Percentiles rank a stretch among this genome's conserved stretches.
These are phyloP conservation scores for Lamprotornis superbus DNA, from an alignment of 2,113 vertebrate genomes.

Conservation along the genomic window DNA sequence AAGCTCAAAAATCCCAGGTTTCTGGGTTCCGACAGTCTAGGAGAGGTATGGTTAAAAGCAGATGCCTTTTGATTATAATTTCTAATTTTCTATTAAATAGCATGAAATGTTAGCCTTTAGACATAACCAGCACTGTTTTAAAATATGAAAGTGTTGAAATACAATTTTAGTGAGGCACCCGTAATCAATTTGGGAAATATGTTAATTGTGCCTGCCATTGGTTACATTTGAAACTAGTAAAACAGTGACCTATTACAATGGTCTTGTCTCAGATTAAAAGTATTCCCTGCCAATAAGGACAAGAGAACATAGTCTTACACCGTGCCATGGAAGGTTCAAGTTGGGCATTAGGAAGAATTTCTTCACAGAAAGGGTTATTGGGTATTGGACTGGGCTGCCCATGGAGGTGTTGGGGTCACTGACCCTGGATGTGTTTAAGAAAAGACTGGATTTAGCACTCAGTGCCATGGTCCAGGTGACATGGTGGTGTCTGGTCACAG, in stretches of 20 bases:
- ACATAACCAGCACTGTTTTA: neutral
- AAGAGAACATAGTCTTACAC: neutral
- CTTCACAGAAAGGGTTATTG: neutral
- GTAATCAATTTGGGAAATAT: neutral
- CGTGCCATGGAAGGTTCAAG: accelerated
- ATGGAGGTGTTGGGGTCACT: neutral
- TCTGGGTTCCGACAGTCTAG: neutral
- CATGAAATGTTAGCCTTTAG: neutral
- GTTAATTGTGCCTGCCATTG: neutral
- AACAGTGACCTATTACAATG: neutral
- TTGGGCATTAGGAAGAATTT: neutral
- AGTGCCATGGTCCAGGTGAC: neutral
- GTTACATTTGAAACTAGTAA: neutral
- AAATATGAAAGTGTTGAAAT: neutral
- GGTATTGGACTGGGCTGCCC: neutral
- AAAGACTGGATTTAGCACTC: neutral
- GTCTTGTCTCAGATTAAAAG: neutral
- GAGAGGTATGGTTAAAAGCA: neutral
- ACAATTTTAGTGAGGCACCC: neutral
- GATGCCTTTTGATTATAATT: neutral
- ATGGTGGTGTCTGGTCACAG: accelerated
- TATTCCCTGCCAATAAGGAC: neutral
- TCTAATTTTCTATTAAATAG: neutral
- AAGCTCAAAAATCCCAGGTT: no score
- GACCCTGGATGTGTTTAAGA: neutral